Conservation (phyloP, 2,888 invertebrate species). For the Atethmia centrago region DNA sequence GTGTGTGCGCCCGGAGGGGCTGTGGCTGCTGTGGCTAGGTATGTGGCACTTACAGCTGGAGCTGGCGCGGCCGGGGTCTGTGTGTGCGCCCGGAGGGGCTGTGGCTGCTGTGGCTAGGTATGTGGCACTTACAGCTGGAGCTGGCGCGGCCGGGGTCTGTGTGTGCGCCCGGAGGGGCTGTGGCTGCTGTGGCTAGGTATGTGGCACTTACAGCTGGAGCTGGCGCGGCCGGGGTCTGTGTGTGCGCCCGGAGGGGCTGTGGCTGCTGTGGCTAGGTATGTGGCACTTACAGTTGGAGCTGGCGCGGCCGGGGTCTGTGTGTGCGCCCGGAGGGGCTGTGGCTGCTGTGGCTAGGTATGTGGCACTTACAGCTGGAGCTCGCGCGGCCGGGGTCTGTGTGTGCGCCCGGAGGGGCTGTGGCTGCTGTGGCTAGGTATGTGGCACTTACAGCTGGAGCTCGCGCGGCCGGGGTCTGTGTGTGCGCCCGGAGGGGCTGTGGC, state of each 20-base stretch:
- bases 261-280: conserved; percentile 3
- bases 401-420: not conserved
- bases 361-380: conserved; percentile 2
- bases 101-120: no score
- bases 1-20: conserved; percentile 7
- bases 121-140: no score
- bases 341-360: conserved; percentile 91
- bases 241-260: conserved; percentile 1
- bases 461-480: not conserved
- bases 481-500: conserved; percentile 5
- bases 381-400: conserved; percentile 86
- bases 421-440: not conserved
- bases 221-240: not conserved
- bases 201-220: not conserved
- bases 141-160: not conserved
- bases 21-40: conserved; percentile 12
- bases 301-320: conserved; percentile 92
- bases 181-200: not conserved
- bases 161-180: not conserved
- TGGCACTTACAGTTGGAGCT: conserved; percentile 95
- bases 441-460: not conserved
- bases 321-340: conserved; percentile 98
- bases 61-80: not conserved
- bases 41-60: conserved; percentile 92
- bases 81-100: no score